Conservation (phyloP, 2,113 vertebrate genomes). For the Corythoichthys haematopterus region DNA sequence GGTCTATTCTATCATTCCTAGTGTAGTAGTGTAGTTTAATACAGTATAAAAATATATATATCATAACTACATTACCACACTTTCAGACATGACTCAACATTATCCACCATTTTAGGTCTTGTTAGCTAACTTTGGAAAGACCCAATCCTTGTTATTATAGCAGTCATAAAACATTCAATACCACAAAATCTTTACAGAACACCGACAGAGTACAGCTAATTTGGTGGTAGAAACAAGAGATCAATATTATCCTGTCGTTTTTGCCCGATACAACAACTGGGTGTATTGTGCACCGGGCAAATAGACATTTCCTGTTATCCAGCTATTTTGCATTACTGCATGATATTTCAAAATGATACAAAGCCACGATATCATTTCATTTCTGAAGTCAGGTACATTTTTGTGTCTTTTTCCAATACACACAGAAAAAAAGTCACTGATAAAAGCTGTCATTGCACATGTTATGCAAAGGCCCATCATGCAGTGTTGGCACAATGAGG, state of each 20-base stretch:
- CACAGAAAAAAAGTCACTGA: conserved; percentile 26
- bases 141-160: conserved; percentile 1
- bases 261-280: conserved; percentile 7
- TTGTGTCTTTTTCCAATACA: conserved; percentile 15
- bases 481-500: conserved; percentile 34
- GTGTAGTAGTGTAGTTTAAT: no score
- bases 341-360: neutral
- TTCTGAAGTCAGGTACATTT: neutral
- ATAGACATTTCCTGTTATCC: neutral
- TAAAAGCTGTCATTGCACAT: conserved; percentile 15
- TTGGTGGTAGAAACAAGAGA: conserved; percentile 9
- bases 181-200: conserved; percentile 9
- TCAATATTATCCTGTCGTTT: conserved; percentile 32
- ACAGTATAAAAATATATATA: no score
- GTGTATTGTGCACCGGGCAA: conserved; percentile 18
- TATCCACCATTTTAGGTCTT: neutral
- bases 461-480: conserved; percentile 27
- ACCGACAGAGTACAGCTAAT: conserved; percentile 5
- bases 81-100: neutral
- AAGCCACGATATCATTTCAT: neutral
- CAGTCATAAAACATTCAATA: neutral
- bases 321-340: neutral
- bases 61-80: neutral
- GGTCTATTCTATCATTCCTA: no score
- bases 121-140: conserved; percentile 2